These are phyloP conservation scores for Megalops atlanticus DNA, from an alignment of 2,113 vertebrate genomes.

Conservation along the genomic window DNA sequence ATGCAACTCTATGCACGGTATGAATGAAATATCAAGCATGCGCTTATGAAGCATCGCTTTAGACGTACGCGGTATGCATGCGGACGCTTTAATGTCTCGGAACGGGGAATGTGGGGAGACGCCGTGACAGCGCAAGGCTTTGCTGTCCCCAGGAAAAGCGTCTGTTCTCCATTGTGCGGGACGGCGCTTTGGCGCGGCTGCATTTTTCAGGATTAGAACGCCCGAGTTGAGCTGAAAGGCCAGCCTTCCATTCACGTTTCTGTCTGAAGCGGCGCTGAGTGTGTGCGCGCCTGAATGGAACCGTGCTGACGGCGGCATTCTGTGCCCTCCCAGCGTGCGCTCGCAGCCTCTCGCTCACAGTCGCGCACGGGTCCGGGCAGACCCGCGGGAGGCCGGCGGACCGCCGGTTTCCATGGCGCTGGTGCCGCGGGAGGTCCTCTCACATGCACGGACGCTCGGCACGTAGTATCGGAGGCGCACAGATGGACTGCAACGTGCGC, in stretches of 20 bases:
- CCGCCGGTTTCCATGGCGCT: background rate
- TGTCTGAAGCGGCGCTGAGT: background rate
- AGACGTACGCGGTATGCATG: no score
- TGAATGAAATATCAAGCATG: no score
- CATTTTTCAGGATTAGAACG: conserved; percentile 6
- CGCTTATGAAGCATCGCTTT: no score
- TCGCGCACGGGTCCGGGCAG: no score
- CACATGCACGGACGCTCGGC: background rate
- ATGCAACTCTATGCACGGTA: no score
- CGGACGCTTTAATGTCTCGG: no score
- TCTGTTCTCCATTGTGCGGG: background rate
- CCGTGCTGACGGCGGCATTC: background rate
- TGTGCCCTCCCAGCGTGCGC: background rate
- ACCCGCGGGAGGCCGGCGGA: no score
- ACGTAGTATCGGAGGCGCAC: background rate
- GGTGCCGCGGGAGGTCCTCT: background rate
- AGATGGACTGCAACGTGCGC: no score
- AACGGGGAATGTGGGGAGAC: background rate
- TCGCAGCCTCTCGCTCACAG: background rate
- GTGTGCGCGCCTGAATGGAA: background rate
- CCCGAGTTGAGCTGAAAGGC: background rate
- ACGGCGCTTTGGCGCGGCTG: background rate
- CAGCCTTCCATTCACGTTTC: background rate
- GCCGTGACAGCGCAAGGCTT: background rate
- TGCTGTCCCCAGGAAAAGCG: background rate